Conservation (phyloP, 2,797 vertebrate species). For the Sternotherus odoratus region DNA sequence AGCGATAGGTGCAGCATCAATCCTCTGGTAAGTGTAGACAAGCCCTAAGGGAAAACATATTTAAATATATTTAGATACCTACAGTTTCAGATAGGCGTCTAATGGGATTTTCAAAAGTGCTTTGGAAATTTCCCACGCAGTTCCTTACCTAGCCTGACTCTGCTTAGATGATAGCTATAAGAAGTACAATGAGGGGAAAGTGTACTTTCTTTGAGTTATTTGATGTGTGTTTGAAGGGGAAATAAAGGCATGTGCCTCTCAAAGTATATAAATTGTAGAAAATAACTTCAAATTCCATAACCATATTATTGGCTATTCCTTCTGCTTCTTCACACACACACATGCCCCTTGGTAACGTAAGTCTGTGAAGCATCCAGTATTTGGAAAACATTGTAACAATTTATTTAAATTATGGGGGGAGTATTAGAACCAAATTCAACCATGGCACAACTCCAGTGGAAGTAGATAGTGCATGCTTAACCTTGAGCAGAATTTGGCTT, state of each 20-base stretch:
- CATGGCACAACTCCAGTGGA: not conserved
- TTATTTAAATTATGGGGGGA: not conserved
- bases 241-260: slow-evolving; percentile 36
- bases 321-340: not conserved
- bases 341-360: not conserved
- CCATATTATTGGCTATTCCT: slow-evolving; percentile 8
- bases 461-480: not conserved
- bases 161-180: not conserved
- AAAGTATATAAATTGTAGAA: not conserved
- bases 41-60: too few species aligned
- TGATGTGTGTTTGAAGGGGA: slow-evolving; percentile 19
- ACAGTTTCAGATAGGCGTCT: not conserved
- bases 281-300: not conserved
- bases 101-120: not conserved
- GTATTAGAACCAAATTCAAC: not conserved
- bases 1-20: too few species aligned
- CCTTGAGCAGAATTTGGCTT: not conserved
- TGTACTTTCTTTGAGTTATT: slow-evolving; percentile 14
- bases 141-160: not conserved
- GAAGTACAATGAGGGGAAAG: not conserved
- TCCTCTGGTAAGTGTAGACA: too few species aligned
- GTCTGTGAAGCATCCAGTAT: not conserved
- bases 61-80: not conserved
- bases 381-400: not conserved
- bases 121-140: not conserved